Conservation (phyloP, 35 echinoderm and acorn worm species). For the Heliocidaris erythrogramma region DNA sequence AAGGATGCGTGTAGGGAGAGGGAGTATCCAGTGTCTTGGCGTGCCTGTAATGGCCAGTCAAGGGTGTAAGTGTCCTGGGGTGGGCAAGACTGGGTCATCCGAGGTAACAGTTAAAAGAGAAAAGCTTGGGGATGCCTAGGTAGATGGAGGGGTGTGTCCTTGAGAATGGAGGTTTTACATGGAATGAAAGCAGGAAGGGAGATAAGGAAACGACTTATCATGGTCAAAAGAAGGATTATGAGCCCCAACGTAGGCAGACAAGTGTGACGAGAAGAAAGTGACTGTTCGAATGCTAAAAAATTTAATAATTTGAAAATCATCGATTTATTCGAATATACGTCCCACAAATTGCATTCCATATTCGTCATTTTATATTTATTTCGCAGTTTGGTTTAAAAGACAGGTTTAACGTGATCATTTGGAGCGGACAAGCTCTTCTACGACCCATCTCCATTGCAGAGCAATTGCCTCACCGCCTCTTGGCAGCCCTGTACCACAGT, state of each 20-base stretch:
- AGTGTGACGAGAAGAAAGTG: neutral
- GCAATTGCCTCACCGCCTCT: slow-evolving; percentile 18
- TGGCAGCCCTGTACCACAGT: neutral
- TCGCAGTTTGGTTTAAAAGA: neutral
- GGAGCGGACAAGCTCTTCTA: neutral
- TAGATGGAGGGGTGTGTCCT: neutral
- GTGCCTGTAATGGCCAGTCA: neutral
- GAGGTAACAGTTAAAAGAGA: neutral
- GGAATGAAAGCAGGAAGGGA: neutral
- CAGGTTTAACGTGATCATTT: neutral
- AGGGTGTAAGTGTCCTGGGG: neutral
- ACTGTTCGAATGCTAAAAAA: neutral
- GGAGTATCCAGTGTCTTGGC: neutral
- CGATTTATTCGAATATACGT: neutral
- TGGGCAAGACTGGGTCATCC: slow-evolving; percentile 7
- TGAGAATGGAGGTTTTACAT: neutral
- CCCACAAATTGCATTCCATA: neutral
- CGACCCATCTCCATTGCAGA: neutral
- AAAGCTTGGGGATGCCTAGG: neutral
- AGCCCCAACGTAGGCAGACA: too few relatives aligned
- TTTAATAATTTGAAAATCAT: neutral
- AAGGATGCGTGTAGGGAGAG: neutral
- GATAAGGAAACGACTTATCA: neutral
- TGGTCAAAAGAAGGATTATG: too few relatives aligned
- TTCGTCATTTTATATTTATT: neutral